Base-by-base conservation (phyloP, 2,113 vertebrate species). In the Prionailurus bengalensis region DNA sequence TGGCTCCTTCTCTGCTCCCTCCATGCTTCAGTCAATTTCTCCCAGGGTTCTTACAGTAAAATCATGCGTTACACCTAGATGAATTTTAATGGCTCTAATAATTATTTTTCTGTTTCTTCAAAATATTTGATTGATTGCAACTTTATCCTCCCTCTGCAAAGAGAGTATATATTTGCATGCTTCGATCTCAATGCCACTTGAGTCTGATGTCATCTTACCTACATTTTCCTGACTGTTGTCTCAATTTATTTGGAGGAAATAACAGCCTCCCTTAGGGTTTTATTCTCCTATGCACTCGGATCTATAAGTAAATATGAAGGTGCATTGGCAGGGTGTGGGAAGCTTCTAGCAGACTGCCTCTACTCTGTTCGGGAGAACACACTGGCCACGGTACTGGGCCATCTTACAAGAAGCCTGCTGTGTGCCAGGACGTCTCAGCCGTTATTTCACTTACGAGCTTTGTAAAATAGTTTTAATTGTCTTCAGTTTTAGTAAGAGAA, bases 401-500 rank as follows among this genome's bases (percentile, higher is more conserved):
- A 51, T 71, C 5, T 73, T 79, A 14, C 3, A 51, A 3, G 39
- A 66, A 70, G 36, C 5, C 45, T 0, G 0, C 31, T 84, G 2
- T 78, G 31, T 65, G n/a, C 29, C 68, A 79, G 53, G 55, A 29
- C 21, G 33, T 78, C 81, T 91, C 73, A 74, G 51, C 17, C 76
- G 42, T 53, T 36, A 66, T 31, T 89, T 78, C 66, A 29, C 89
- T 42, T 58, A 88, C 65, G 5, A 33, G 81, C 29, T 96, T 70
- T 61, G 11, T 84, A 39, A 29, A 94, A 51, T 23, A 76, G 55
- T 88, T 89, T 31, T 31, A 93, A 74, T 83, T 92, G 7, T 74
- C 16, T 31, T 91, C 61, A 55, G 27, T 92, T 92, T 90, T n/a
- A 87, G 42, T 33, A 83, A 45, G 12, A 92, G 63, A 81, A 96